Conservation (phyloP, 2,113 vertebrate species). For the Chloropsis hardwickii region DNA sequence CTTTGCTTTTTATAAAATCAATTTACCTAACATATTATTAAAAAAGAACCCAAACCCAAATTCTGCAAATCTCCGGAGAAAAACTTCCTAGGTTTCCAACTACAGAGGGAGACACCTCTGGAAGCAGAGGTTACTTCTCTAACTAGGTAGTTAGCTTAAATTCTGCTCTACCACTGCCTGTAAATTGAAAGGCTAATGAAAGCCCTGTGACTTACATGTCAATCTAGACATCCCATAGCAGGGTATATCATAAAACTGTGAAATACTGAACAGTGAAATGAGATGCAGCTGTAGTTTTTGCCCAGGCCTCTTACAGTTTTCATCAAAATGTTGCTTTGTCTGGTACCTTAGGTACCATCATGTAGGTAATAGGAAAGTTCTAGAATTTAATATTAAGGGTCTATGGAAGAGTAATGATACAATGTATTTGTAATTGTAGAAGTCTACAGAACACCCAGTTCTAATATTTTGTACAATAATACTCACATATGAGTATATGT, state of each 20-base stretch:
- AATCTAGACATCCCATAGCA: not conserved
- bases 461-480: conserved; percentile 57
- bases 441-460: not conserved
- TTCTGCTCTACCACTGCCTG: not conserved
- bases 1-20: not conserved
- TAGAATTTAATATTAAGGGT: not conserved
- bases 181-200: not conserved
- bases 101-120: not conserved
- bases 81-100: not conserved
- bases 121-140: not conserved
- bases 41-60: not conserved
- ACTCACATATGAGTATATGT: conserved; percentile 28
- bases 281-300: not conserved
- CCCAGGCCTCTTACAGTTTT: not conserved
- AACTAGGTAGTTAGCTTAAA: not conserved
- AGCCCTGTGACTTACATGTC: not conserved
- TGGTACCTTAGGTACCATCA: not conserved
- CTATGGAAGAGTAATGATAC: not conserved
- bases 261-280: not conserved
- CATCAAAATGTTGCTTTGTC: not conserved
- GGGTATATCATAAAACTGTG: not conserved
- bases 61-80: not conserved
- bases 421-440: conserved; percentile 47
- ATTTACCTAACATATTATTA: not conserved
- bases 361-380: not conserved